phyloP scores from a whole-genome alignment of 2,797 vertebrate species.

The Apodemus agrarius region DNA sequence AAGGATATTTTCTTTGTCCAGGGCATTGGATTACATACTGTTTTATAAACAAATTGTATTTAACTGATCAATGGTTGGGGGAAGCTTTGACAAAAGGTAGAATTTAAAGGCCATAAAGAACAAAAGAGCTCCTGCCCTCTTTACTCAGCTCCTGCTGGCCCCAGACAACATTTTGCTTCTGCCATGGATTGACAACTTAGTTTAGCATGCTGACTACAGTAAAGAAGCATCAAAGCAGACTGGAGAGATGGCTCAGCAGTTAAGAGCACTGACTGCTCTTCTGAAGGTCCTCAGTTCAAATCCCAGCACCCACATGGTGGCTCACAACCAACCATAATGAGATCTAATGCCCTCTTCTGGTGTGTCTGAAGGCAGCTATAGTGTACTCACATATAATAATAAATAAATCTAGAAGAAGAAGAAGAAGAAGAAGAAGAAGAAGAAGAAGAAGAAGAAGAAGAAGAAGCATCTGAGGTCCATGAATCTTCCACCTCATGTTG shows the following conservation, averaged over 20 bases:
- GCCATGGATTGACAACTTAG: not conserved
- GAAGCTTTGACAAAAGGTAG: not conserved
- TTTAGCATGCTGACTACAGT: not conserved
- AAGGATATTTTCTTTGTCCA: not conserved
- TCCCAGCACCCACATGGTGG: too few relatives aligned
- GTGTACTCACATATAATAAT: too few relatives aligned
- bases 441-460: too few relatives aligned
- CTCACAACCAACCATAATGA: too few relatives aligned
- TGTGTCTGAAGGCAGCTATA: too few relatives aligned
- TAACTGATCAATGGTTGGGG: not conserved
- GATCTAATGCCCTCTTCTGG: too few relatives aligned
- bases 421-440: too few relatives aligned
- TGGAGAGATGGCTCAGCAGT: too few relatives aligned
- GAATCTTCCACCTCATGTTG: not conserved
- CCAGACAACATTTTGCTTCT: not conserved
- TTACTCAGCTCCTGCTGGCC: not conserved
- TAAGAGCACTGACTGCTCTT: too few relatives aligned
- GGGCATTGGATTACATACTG: not conserved
- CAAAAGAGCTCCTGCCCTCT: not conserved
- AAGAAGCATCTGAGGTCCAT: not conserved
- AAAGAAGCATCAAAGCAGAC: not conserved
- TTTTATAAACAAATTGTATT: not conserved
- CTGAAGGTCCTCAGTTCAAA: too few relatives aligned
- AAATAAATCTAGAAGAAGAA: too few relatives aligned
- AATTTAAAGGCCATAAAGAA: not conserved